Percentiles rank a stretch among this genome's conserved stretches.
phyloP scores from a whole-genome alignment of 2,888 invertebrate genomes.

The Vesta saturnalis region DNA sequence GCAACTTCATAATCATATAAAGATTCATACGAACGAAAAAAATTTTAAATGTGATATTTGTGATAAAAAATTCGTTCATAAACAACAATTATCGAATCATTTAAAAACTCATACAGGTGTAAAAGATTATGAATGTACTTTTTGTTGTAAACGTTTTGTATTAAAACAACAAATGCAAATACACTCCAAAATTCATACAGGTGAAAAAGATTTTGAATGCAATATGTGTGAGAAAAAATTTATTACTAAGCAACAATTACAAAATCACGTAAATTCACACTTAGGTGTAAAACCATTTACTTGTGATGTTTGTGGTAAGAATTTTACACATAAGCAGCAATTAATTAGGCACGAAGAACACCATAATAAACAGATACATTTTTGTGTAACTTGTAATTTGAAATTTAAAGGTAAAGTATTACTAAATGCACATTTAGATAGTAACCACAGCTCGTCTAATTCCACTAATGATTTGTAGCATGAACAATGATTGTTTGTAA shows the following conservation, averaged over 20 bases:
- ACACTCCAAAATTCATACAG: constrained; percentile 44
- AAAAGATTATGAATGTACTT: constrained; percentile 47
- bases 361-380: constrained; percentile 7
- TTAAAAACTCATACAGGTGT: constrained; percentile 23
- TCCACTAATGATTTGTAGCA: too few species aligned
- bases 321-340: constrained; percentile 31
- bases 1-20: constrained; percentile 30
- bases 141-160: constrained; percentile 65
- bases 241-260: constrained; percentile 37
- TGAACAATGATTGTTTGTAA: too few species aligned
- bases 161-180: constrained; percentile 45
- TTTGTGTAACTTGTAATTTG: constrained; percentile 1
- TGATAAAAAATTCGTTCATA: constrained; percentile 33
- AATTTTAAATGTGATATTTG: constrained; percentile 40
- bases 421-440: too few species aligned
- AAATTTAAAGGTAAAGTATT: constrained; percentile 13
- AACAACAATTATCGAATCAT: constrained; percentile 34
- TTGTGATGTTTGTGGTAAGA: constrained; percentile 27
- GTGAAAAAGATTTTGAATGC: constrained; percentile 44
- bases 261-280: constrained; percentile 31
- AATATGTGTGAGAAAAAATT: constrained; percentile 41
- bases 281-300: constrained; percentile 29
- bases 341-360: constrained; percentile 19
- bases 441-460: too few species aligned
- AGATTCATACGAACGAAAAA: constrained; percentile 38